These are phyloP conservation scores for Drosophila nigricruria DNA, from an alignment of 2,888 invertebrate genomes.

Conservation along the genomic window DNA sequence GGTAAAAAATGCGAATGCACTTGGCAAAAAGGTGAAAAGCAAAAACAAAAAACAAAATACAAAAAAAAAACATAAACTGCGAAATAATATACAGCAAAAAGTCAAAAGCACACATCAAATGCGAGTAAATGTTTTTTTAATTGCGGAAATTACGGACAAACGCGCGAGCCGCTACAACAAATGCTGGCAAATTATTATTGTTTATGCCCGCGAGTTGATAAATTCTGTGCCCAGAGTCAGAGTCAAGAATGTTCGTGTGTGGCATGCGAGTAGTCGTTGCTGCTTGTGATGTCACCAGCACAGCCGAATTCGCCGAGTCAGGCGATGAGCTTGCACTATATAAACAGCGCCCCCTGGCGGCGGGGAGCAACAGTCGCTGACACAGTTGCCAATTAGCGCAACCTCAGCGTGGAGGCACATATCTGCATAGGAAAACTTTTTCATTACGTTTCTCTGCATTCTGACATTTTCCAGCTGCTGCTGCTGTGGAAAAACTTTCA, in stretches of 20 bases:
- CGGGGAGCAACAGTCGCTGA: constrained; percentile 30
- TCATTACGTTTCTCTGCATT: constrained; percentile 39
- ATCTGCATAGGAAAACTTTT: constrained; percentile 28
- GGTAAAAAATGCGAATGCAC: constrained; percentile 40
- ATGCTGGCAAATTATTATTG: constrained; percentile 77
- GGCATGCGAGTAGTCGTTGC: constrained; percentile 61
- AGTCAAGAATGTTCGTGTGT: constrained; percentile 78
- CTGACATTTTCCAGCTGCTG: constrained; percentile 55
- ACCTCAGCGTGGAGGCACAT: constrained; percentile 12
- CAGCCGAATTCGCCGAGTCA: constrained; percentile 69
- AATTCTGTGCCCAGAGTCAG: constrained; percentile 51
- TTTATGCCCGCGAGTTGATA: constrained; percentile 65
- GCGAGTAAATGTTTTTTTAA: constrained; percentile 84
- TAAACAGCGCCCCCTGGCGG: constrained; percentile 49
- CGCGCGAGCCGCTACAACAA: constrained; percentile 65
- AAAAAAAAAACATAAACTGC: constrained; percentile 14
- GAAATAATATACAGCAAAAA: constrained; percentile 25
- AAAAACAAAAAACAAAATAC: constrained; percentile 12
- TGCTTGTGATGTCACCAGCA: constrained; percentile 72
- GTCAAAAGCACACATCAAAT: constrained; percentile 66
- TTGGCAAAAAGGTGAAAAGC: constrained; percentile 36
- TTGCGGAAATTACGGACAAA: constrained; percentile 84
- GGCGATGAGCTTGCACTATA: constrained; percentile 68
- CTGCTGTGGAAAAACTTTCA: constrained; percentile 41
- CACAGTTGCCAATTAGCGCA: constrained; percentile 56